Percentiles rank a stretch among this genome's conserved stretches.
Conservation (phyloP, 2,113 vertebrate species). For the Marmota monax region DNA sequence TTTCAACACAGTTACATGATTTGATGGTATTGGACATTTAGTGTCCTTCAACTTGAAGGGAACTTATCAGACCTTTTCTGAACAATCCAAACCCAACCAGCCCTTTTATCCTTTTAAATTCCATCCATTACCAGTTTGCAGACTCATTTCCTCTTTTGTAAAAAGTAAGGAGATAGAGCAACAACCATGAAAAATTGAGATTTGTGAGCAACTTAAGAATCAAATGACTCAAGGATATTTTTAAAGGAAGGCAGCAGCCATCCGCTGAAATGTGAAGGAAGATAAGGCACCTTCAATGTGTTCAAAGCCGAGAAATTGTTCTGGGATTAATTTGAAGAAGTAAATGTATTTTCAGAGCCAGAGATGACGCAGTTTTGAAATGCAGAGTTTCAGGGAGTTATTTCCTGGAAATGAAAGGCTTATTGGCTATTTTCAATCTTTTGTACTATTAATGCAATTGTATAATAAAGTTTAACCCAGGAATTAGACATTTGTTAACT, state of each 20-base stretch:
- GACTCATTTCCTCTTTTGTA: neutral
- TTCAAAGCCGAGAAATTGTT: neutral
- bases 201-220: neutral
- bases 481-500: neutral
- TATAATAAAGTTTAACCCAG: neutral
- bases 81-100: neutral
- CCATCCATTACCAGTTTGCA: neutral
- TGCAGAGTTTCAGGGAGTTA: neutral
- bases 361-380: neutral
- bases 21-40: neutral
- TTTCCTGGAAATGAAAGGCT: neutral
- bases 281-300: neutral
- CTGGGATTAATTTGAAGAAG: neutral
- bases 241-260: neutral
- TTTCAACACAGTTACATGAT: neutral
- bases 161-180: neutral
- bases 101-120: neutral
- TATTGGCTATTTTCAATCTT: neutral
- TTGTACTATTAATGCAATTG: neutral
- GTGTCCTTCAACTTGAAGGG: neutral
- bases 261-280: neutral
- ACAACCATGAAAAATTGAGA: neutral
- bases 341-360: neutral
- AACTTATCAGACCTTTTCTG: neutral
- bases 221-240: neutral